Evolutionary conservation across 2,888 invertebrate species (phyloP).

Genomic region (Stegana nigrithorax): DNA sequence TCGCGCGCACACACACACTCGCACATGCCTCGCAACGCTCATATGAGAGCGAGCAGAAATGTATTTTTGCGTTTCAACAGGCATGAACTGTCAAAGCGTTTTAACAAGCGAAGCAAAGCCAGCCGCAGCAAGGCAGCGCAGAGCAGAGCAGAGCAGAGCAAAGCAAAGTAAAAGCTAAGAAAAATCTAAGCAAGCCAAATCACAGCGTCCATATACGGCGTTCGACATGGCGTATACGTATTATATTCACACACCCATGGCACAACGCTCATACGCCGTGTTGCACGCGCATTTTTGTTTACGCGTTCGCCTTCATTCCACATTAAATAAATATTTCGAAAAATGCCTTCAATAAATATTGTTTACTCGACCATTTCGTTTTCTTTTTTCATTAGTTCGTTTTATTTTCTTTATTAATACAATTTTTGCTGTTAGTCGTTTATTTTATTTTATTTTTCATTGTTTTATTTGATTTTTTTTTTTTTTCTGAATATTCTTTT

Average conservation of each 20-base stretch:
- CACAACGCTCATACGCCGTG: neutral
- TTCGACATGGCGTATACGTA: slow-evolving; percentile 14
- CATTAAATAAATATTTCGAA: neutral
- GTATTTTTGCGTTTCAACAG: no score
- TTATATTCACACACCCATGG: neutral
- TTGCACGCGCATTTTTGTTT: no score
- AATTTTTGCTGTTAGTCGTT: neutral
- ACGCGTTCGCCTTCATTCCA: no score
- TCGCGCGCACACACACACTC: no score
- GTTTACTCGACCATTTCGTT: neutral
- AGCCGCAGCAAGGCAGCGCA: neutral
- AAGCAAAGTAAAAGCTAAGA: neutral
- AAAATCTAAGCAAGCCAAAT: no score
- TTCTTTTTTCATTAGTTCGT: neutral
- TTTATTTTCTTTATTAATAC: neutral
- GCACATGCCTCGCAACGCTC: no score
- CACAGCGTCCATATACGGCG: slow-evolving; percentile 29
- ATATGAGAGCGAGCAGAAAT: no score
- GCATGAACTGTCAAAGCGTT: no score
- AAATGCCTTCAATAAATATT: neutral
- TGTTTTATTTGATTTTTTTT: neutral
- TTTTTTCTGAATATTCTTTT: neutral
- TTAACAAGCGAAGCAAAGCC: neutral
- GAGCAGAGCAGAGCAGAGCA: neutral
- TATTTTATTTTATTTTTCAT: neutral